These are phyloP conservation scores for Anhinga anhinga DNA, from an alignment of 2,113 vertebrate species.

Conservation along the genomic window DNA sequence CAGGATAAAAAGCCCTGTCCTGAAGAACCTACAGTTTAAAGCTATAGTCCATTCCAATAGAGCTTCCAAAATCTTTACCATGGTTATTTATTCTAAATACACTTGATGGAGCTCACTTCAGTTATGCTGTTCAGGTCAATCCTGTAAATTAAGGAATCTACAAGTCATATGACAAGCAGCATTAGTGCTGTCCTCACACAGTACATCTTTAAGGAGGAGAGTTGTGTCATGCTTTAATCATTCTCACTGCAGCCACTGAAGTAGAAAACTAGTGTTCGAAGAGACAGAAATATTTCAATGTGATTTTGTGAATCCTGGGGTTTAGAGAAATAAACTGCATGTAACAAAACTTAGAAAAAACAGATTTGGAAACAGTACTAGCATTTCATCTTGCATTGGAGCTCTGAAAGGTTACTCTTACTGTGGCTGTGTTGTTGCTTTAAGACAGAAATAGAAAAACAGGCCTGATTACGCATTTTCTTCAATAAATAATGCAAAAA, in stretches of 20 bases:
- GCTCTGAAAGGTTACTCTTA: not conserved
- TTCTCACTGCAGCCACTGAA: not conserved
- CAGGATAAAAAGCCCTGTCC: not conserved
- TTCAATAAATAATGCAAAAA: constrained; percentile 53
- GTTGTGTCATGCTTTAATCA: accelerated
- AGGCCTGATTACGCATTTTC: constrained; percentile 8
- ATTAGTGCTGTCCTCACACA: accelerated
- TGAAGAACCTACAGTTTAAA: not conserved
- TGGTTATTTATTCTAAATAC: not conserved
- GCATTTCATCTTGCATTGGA: not conserved
- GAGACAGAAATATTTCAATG: not conserved
- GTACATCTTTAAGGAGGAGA: not conserved
- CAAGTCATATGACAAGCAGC: not conserved
- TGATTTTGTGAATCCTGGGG: not conserved
- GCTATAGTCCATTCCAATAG: not conserved
- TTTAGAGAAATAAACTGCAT: not conserved
- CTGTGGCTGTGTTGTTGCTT: not conserved
- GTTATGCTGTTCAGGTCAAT: not conserved
- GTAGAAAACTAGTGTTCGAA: not conserved
- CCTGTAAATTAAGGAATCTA: not conserved
- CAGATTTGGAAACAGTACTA: not conserved
- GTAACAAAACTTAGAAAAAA: not conserved
- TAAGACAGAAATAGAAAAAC: constrained; percentile 35
- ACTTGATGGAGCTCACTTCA: not conserved
- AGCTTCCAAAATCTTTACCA: not conserved